Percentiles rank a stretch among this genome's conserved stretches.
These are phyloP conservation scores for Drosophila tani DNA, from an alignment of 1,140 invertebrate species.

Conservation along the genomic window DNA sequence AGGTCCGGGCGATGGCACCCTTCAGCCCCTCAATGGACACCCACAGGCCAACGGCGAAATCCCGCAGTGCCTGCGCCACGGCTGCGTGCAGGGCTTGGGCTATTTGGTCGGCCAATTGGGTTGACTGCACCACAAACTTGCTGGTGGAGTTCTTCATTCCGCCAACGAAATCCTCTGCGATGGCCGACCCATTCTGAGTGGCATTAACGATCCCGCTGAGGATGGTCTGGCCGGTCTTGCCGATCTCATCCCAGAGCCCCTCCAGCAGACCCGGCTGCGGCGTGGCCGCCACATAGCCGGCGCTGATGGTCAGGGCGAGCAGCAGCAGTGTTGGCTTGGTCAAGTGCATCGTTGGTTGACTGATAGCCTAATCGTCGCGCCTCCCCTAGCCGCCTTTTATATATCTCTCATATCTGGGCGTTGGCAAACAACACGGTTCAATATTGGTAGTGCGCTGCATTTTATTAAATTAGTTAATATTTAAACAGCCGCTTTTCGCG, in stretches of 20 bases:
- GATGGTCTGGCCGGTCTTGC: constrained; percentile 10
- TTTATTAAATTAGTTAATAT: constrained; percentile 61
- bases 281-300: constrained; percentile 26
- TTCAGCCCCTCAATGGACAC: neutral
- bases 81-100: constrained; percentile 28
- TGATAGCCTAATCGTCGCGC: constrained; percentile 26
- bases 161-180: neutral
- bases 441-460: constrained; percentile 49
- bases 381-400: constrained; percentile 40
- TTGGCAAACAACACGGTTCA: constrained; percentile 22
- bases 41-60: neutral
- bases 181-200: constrained; percentile 10
- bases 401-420: constrained; percentile 2
- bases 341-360: constrained; percentile 48
- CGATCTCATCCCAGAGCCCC: constrained; percentile 22
- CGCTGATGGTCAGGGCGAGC: constrained; percentile 50
- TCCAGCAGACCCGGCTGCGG: constrained; percentile 16
- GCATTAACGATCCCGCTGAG: constrained; percentile 8
- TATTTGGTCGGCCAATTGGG: constrained; percentile 2
- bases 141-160: constrained; percentile 10
- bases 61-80: neutral
- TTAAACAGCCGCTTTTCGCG: constrained; percentile 52
- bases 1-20: neutral
- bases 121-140: neutral
- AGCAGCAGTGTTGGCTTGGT: constrained; percentile 56